phyloP scores from a whole-genome alignment of 2,888 invertebrate genomes.

The Saturnia japonica region DNA sequence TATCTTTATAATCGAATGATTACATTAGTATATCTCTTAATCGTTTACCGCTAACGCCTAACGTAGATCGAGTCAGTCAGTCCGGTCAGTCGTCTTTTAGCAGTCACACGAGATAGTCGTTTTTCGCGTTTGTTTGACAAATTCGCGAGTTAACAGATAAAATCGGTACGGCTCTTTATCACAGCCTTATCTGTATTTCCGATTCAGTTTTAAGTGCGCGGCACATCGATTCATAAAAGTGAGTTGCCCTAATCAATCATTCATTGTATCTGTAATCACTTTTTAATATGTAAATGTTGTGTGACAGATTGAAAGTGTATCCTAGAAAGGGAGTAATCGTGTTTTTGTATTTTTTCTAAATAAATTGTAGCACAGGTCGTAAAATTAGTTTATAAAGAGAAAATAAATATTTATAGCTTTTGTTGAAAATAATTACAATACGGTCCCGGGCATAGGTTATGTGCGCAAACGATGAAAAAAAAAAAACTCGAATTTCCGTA shows the following conservation, averaged over 20 bases:
- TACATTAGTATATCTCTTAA: too few relatives aligned
- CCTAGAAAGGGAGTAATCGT: not conserved
- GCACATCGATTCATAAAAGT: constrained; percentile 14
- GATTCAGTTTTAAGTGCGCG: constrained; percentile 29
- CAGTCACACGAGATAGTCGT: constrained; percentile 41
- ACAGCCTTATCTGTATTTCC: constrained; percentile 29
- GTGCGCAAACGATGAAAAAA: not conserved
- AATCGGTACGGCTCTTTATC: constrained; percentile 32
- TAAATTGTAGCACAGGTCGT: constrained; percentile 11
- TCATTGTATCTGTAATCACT: not conserved
- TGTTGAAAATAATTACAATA: not conserved
- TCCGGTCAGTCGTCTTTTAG: constrained; percentile 36
- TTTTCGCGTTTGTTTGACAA: constrained; percentile 27
- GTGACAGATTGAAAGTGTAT: not conserved
- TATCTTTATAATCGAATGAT: too few relatives aligned
- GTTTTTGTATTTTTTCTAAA: constrained; percentile 9
- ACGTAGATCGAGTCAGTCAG: constrained; percentile 29
- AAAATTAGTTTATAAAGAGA: constrained; percentile 17
- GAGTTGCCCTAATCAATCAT: constrained; percentile 2
- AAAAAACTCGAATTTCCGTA: not conserved
- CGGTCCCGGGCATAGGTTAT: not conserved
- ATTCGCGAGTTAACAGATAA: constrained; percentile 36
- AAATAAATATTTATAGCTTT: not conserved
- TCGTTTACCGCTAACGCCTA: too few relatives aligned
- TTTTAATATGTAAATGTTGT: not conserved